Percentiles rank a stretch among this genome's conserved stretches.
Conservation (phyloP, 2,797 vertebrate genomes). For the Mycteria americana region DNA sequence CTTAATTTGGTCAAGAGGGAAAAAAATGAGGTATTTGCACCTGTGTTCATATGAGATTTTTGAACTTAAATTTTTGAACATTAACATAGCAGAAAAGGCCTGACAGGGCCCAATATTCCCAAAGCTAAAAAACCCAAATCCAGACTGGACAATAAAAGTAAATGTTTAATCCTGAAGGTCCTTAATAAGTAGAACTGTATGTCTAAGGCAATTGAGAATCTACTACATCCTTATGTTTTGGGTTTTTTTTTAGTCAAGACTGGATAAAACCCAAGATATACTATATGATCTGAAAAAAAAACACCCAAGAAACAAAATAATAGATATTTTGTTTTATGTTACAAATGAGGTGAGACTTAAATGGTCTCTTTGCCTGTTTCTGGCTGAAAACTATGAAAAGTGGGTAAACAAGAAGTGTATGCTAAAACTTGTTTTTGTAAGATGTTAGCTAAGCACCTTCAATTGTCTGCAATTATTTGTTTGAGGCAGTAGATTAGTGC, state of each 20-base stretch:
- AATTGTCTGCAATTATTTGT: neutral
- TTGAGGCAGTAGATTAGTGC: neutral
- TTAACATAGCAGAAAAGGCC: neutral
- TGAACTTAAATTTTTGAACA: neutral
- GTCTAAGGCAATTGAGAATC: neutral
- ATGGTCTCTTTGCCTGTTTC: neutral
- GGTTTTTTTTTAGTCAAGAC: fast-evolving
- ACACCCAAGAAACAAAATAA: neutral
- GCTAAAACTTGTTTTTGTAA: neutral
- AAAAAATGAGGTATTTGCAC: neutral
- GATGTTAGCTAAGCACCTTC: neutral
- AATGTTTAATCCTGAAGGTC: neutral
- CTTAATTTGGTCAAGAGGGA: neutral
- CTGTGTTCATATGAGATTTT: neutral
- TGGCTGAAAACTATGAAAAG: neutral
- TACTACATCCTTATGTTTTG: neutral
- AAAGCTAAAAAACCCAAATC: neutral
- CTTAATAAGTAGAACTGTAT: neutral
- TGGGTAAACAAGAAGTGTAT: neutral
- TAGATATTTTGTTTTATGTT: neutral
- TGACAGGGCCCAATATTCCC: neutral
- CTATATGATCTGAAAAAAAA: neutral
- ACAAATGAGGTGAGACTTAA: neutral
- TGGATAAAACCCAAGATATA: neutral
- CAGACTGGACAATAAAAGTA: neutral